phyloP scores from a whole-genome alignment of 2,888 invertebrate species.

The Pterostichus niger region DNA sequence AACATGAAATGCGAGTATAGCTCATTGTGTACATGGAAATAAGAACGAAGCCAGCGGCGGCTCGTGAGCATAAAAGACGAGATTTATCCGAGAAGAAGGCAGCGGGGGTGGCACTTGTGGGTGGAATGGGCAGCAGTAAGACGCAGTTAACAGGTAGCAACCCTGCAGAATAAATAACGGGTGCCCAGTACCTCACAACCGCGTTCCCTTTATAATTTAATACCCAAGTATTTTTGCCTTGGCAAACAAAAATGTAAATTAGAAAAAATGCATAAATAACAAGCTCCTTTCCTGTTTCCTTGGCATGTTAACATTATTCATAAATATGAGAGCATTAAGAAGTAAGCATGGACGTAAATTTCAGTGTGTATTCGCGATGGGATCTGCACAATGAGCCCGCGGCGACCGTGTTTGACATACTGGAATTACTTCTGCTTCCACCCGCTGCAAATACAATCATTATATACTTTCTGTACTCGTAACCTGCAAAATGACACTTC shows the following conservation, averaged over 20 bases:
- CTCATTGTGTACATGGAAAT: slow-evolving; percentile 21
- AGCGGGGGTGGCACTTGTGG: neutral
- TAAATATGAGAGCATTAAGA: slow-evolving; percentile 67
- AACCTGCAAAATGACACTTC: no score
- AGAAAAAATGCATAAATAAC: slow-evolving; percentile 77
- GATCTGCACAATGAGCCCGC: neutral
- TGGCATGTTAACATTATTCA: slow-evolving; percentile 67
- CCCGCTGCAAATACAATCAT: no score
- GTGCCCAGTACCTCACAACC: slow-evolving; percentile 5
- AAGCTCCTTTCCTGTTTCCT: slow-evolving; percentile 76
- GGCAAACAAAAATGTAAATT: slow-evolving; percentile 76
- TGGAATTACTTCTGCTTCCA: no score
- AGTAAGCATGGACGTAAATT: slow-evolving; percentile 63
- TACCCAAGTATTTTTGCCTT: slow-evolving; percentile 63
- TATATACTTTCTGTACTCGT: no score
- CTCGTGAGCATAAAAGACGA: slow-evolving; percentile 16
- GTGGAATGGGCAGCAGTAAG: neutral
- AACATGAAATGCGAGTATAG: slow-evolving; percentile 10
- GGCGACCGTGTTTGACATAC: neutral
- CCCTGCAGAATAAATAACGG: slow-evolving; percentile 9
- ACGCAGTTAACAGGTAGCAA: slow-evolving; percentile 44
- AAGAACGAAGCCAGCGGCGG: neutral
- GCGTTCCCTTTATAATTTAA: slow-evolving; percentile 63
- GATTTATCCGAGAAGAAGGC: slow-evolving; percentile 21
- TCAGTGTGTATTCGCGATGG: neutral